A percentile compares a stretch with the other conserved stretches of the same genome.
These are phyloP conservation scores for Phengaris alcon DNA, from an alignment of 2,888 invertebrate genomes.

Conservation along the genomic window DNA sequence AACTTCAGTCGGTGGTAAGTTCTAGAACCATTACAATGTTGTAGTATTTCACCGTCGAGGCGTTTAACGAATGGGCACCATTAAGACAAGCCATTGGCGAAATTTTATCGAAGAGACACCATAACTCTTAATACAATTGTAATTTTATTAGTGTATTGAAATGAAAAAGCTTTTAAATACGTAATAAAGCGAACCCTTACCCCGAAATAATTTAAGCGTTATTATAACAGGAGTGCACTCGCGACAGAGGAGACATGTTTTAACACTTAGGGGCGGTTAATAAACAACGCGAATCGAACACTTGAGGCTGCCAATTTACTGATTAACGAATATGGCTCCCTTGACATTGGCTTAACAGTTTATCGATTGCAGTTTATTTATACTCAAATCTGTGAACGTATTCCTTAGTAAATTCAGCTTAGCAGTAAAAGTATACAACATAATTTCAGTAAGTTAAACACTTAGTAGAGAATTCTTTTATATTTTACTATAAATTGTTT, in stretches of 20 bases:
- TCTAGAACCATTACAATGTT: constrained; percentile 35
- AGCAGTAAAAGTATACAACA: background rate
- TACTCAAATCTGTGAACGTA: background rate
- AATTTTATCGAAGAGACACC: constrained; percentile 51
- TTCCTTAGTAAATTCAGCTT: background rate
- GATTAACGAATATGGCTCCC: constrained; percentile 12
- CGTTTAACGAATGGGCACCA: constrained; percentile 52
- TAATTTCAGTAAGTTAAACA: background rate
- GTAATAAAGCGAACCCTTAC: constrained; percentile 62
- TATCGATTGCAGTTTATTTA: background rate
- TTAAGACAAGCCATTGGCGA: constrained; percentile 53
- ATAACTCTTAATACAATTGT: constrained; percentile 56
- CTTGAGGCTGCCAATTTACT: constrained; percentile 16
- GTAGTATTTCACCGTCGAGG: constrained; percentile 48
- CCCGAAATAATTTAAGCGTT: constrained; percentile 68
- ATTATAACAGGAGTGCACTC: constrained; percentile 30
- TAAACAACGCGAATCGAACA: constrained; percentile 12
- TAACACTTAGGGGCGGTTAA: constrained; percentile 19
- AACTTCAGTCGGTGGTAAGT: constrained; percentile 30
- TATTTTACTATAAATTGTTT: too few species aligned
- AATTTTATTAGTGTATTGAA: constrained; percentile 57
- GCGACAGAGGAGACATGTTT: constrained; percentile 10
- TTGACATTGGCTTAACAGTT: background rate
- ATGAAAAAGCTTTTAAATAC: constrained; percentile 64
- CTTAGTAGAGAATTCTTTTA: too few species aligned